A percentile compares a stretch with the other conserved stretches of the same genome.
phyloP scores from a whole-genome alignment of 1,140 invertebrate genomes.

The Battus philenor region DNA sequence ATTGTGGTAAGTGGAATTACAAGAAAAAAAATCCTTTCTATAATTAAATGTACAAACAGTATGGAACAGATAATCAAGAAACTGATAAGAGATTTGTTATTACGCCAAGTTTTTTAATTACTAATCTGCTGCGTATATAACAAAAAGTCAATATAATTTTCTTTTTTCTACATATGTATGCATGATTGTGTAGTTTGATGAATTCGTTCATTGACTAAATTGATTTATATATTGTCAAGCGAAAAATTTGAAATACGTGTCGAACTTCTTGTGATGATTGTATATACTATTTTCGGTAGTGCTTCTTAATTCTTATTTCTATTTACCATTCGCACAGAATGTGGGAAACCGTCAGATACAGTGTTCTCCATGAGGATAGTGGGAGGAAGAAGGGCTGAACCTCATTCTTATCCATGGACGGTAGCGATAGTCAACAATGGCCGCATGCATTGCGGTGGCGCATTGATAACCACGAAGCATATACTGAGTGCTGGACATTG shows the following conservation, averaged over 20 bases:
- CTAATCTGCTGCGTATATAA: no score
- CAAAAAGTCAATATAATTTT: no score
- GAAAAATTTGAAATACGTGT: no score
- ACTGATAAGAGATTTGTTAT: slow-evolving; percentile 15
- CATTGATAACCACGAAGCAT: slow-evolving; percentile 78
- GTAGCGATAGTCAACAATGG: slow-evolving; percentile 76
- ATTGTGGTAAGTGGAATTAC: slow-evolving; percentile 30
- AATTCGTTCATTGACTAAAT: no score
- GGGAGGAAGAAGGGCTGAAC: slow-evolving; percentile 76
- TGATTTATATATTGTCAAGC: no score
- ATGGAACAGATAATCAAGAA: not conserved
- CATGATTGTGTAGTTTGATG: no score
- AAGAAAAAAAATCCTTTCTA: slow-evolving; percentile 4
- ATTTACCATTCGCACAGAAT: no score
- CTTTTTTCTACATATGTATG: no score
- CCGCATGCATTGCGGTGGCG: slow-evolving; percentile 79
- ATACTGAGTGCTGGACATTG: slow-evolving; percentile 81
- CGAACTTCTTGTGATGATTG: no score
- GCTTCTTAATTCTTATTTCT: no score
- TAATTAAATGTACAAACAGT: not conserved
- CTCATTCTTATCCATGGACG: slow-evolving; percentile 81
- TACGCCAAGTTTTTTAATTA: no score
- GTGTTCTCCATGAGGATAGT: slow-evolving; percentile 78
- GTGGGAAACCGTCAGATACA: slow-evolving; percentile 57
- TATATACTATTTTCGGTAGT: no score